Percentiles rank a stretch among this genome's conserved stretches.
Conservation (phyloP, 2,797 vertebrate genomes). For the Hyperoplus immaculatus region DNA sequence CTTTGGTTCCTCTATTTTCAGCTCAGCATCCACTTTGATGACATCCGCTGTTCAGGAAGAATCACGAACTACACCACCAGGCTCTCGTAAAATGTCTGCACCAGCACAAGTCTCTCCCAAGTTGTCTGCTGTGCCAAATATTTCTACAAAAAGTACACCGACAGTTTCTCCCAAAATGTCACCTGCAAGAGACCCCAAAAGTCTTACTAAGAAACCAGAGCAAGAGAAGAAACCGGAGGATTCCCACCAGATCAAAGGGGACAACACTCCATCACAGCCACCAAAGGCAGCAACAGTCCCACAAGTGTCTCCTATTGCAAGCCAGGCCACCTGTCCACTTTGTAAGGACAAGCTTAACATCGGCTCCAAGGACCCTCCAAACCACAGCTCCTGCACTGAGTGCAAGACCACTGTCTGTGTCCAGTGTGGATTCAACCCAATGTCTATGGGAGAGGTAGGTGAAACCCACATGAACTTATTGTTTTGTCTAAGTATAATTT, state of each 20-base stretch:
- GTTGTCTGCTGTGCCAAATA: slow-evolving; percentile 50
- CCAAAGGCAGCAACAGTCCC: slow-evolving; percentile 48
- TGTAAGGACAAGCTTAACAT: slow-evolving; percentile 91
- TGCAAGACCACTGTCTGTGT: slow-evolving; percentile 94
- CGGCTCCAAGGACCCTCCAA: slow-evolving; percentile 87
- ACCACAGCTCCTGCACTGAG: slow-evolving; percentile 93
- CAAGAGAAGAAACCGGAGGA: slow-evolving; percentile 59
- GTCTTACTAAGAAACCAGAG: slow-evolving; percentile 44
- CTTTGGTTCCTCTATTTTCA: slow-evolving; percentile 96
- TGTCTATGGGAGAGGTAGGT: slow-evolving; percentile 91
- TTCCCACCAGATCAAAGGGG: slow-evolving; percentile 65
- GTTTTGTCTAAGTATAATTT: background rate
- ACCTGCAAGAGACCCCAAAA: slow-evolving; percentile 81
- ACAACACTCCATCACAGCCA: slow-evolving; percentile 54
- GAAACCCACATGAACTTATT: background rate
- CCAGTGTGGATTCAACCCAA: slow-evolving; percentile 97
- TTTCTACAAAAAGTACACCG: slow-evolving; percentile 66
- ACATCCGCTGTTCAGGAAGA: slow-evolving; percentile 90
- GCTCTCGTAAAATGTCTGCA: slow-evolving; percentile 81
- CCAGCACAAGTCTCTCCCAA: slow-evolving; percentile 81
- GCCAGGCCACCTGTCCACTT: slow-evolving; percentile 87
- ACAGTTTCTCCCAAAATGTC: slow-evolving; percentile 69
- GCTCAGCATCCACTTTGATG: slow-evolving; percentile 93
- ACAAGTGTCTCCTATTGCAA: slow-evolving; percentile 57
- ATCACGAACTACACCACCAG: slow-evolving; percentile 78